phyloP scores from a whole-genome alignment of 1,140 invertebrate species.

The Leptopilina clavipes region DNA sequence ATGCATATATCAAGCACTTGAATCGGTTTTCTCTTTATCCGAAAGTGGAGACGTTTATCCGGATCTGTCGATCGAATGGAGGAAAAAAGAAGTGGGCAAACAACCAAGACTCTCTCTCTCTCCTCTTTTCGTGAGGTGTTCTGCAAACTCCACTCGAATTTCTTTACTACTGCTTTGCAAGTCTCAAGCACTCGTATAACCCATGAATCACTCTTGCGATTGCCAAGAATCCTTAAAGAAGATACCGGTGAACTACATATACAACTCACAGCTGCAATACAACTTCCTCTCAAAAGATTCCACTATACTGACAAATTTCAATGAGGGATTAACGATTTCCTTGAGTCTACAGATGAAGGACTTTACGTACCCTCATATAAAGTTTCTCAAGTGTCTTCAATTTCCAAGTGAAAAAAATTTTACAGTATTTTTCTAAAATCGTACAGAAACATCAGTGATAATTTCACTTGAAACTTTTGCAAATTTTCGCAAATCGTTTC shows the following conservation, averaged over 20 bases:
- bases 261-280: background rate
- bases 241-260: background rate
- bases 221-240: slow-evolving; percentile 17
- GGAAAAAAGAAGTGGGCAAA: background rate
- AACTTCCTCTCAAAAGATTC: background rate
- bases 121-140: slow-evolving; percentile 16
- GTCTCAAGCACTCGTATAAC: slow-evolving; percentile 8
- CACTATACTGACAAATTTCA: background rate
- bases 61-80: slow-evolving; percentile 18
- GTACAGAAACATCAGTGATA: no score
- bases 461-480: no score
- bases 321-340: background rate
- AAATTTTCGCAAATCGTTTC: no score
- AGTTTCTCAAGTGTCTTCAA: no score
- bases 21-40: slow-evolving; percentile 10
- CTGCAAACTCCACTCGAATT: slow-evolving; percentile 20
- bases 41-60: slow-evolving; percentile 26
- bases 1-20: slow-evolving; percentile 11
- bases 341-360: background rate
- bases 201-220: slow-evolving; percentile 12
- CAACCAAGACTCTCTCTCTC: slow-evolving; percentile 3
- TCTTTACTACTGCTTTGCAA: slow-evolving; percentile 24
- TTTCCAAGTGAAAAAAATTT: no score
- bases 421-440: no score
- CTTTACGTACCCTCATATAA: background rate